A percentile compares a stretch with the other conserved stretches of the same genome.
phyloP scores from a whole-genome alignment of 1,140 invertebrate genomes.

The Oedothorax gibbosus region DNA sequence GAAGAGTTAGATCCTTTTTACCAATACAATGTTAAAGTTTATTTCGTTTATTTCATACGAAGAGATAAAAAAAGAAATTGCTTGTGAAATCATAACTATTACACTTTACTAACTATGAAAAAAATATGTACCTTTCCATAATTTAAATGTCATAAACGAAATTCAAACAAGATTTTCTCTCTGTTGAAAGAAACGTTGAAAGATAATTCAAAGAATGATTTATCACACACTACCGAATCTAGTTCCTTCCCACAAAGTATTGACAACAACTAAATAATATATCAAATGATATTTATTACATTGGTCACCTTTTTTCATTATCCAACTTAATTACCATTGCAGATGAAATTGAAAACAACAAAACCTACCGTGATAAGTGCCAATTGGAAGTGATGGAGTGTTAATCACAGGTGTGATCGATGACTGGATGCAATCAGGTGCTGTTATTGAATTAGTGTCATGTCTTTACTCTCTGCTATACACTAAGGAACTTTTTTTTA shows the following conservation, averaged over 20 bases:
- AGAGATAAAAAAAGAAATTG: too few species aligned
- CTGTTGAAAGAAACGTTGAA: neutral
- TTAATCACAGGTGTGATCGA: neutral
- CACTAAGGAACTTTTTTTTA: too few species aligned
- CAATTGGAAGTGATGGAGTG: conserved; percentile 1
- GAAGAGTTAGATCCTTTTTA: too few species aligned
- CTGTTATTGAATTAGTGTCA: too few species aligned
- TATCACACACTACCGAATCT: neutral
- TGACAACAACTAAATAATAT: conserved; percentile 10
- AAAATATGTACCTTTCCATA: too few species aligned
- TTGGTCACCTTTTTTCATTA: neutral
- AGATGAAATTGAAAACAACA: neutral
- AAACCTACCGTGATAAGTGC: neutral
- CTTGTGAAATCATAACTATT: too few species aligned
- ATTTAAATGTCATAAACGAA: too few species aligned
- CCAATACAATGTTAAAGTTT: too few species aligned
- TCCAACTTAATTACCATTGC: neutral
- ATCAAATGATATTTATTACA: neutral
- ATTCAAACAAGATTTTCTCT: neutral
- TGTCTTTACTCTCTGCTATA: too few species aligned
- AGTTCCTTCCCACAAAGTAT: conserved; percentile 3
- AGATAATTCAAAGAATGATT: conserved; percentile 24
- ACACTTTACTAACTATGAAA: too few species aligned
- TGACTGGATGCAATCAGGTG: conserved; percentile 2
- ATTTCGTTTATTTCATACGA: too few species aligned